Base-by-base conservation (phyloP, 2,888 invertebrate species). In the Schizaphis graminum region DNA sequence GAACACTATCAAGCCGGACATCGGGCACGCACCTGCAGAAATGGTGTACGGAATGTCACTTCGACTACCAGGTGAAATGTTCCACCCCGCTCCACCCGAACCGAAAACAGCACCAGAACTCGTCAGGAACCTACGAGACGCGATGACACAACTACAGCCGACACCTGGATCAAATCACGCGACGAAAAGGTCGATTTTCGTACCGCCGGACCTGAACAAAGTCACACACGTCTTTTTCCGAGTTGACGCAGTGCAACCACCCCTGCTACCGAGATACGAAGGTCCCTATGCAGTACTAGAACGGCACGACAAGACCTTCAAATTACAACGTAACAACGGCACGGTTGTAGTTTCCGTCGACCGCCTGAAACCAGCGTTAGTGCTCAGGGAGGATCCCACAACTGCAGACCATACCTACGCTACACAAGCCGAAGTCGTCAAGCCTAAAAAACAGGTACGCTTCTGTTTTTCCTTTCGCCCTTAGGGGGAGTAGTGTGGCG, bases 201-300 rank as follows among this genome's bases (percentile, higher is more conserved):
- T 88, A 86, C 84, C 77, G 24, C 44, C 47, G 24, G 92, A 94
- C 49, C 47, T 95, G 24, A 61, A 67, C 57, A 57, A 28, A 28
- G 86, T 90, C 84, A 91, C 47, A 8, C 94, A 95, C 44, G 94
- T 92, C 7, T 95, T 94, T 57, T 21, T 94, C 16, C n/a, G 94
- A 49, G 91, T 94, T 28, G 94, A 95, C 87, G 56, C 77, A 28
- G 94, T 95, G 1, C 91, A 89, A 85, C 87, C 86, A 53, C 90
- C 95, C 28, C 49, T 95, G 10, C 86, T 92, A 49, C 87, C 94
- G 28, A 87, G 94, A 10, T 94, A 95, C 53, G 94, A 94, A 91
- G 95, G 94, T 16, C 95, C 94, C 0, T 94, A 87, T 57, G 61
- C 90, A 85, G 93, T 95, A 13, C 13, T 94, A 8, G n/a, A 44